phyloP scores from a whole-genome alignment of 1,140 invertebrate genomes.

The Pristionchus pacificus region DNA sequence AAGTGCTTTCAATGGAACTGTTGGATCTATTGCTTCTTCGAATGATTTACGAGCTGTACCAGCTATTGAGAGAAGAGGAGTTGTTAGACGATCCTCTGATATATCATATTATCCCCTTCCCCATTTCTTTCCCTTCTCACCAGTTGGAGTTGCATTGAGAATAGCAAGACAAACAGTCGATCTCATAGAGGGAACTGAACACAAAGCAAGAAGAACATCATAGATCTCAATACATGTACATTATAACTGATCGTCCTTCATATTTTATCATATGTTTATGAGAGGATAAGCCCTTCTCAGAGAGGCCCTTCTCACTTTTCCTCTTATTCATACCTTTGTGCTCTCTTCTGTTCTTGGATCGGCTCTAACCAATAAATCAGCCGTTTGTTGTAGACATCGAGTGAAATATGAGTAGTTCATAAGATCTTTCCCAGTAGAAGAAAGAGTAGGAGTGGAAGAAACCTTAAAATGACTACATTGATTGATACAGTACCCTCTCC shows the following conservation, averaged over 20 bases:
- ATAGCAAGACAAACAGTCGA: conserved; percentile 28
- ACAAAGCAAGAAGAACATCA: conserved; percentile 31
- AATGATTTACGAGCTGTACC: conserved; percentile 10
- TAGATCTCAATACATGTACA: conserved; percentile 23
- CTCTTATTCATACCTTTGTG: conserved; percentile 31
- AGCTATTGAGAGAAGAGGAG: conserved; percentile 15
- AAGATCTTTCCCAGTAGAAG: conserved; percentile 45
- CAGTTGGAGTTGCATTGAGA: conserved; percentile 15
- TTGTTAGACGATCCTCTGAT: conserved; percentile 1
- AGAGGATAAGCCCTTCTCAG: not conserved
- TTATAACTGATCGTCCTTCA: not conserved
- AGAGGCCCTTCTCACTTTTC: not conserved
- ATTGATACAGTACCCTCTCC: conserved; percentile 1
- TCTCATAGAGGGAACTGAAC: conserved; percentile 26
- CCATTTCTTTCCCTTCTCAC: not conserved
- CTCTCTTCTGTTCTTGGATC: conserved; percentile 42
- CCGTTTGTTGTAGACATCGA: conserved; percentile 39
- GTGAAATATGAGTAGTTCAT: conserved; percentile 41
- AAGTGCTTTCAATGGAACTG: conserved; percentile 14
- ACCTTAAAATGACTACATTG: conserved; percentile 29
- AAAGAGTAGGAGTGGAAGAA: conserved; percentile 20
- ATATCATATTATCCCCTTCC: not conserved
- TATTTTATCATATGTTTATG: not conserved
- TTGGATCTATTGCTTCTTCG: conserved; percentile 22
- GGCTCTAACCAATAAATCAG: conserved; percentile 33